Conservation (phyloP, 1,140 invertebrate species). For the Parapsyche elsis region DNA sequence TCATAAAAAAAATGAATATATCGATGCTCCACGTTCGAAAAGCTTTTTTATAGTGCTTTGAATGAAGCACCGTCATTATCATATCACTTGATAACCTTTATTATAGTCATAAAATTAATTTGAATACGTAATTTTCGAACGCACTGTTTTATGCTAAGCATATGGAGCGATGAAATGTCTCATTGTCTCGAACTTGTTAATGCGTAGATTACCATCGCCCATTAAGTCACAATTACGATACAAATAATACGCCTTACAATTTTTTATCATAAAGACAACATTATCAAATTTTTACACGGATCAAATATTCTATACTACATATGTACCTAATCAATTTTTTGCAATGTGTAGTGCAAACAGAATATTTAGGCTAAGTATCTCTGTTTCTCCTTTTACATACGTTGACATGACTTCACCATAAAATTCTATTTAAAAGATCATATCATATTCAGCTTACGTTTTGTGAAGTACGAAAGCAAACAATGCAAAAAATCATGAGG, state of each 20-base stretch:
- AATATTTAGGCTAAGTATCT: no score
- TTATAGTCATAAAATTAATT: conserved; percentile 22
- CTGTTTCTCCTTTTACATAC: no score
- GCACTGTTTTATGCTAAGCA: conserved; percentile 17
- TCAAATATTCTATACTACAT: background rate
- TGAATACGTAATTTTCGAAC: conserved; percentile 13
- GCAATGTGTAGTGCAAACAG: background rate
- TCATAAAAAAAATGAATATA: no score
- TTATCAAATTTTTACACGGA: background rate
- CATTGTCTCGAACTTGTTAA: background rate
- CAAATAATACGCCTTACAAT: background rate
- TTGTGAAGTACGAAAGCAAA: no score
- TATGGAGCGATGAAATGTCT: conserved; percentile 17
- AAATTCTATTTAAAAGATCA: no score
- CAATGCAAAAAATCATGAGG: no score
- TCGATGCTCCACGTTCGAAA: no score
- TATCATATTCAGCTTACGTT: no score
- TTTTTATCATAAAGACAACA: background rate
- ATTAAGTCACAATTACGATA: conserved; percentile 10
- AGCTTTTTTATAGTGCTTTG: no score
- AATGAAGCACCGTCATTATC: background rate
- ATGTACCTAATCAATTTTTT: background rate
- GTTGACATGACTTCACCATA: no score
- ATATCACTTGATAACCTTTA: conserved; percentile 17
- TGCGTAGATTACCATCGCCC: conserved; percentile 17